Base-by-base conservation (phyloP, 2,113 vertebrate species). In the Triplophysa siluroides region DNA sequence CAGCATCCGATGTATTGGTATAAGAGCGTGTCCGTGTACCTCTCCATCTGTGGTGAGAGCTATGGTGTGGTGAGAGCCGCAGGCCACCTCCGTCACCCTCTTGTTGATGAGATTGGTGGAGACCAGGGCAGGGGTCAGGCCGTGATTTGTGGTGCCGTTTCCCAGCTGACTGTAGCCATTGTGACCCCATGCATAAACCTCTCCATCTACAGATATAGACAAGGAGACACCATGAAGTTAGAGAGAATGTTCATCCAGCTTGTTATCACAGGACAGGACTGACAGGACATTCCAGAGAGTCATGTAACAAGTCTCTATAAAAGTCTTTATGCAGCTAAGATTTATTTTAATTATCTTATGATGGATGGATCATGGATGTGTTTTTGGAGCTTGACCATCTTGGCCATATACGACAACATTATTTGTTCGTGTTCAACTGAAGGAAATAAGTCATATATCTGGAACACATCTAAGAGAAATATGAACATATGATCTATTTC, bases 131-230 rank as follows among this genome's bases (percentile, higher is more conserved):
- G 98, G 98, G 77, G 92, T 68, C 21, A 97, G 89, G 9, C 96
- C 93, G 3, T 98, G 96, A 84, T 94, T 98, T 68, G 95, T 95
- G 71, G 96, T 97, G 13, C 97, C 97, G 73, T 98, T 98, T 63
- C 98, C 98, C 77, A 99, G 83, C 83, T 99, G 98, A 87, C 95
- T 96, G 29, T 99, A 98, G 71, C 96, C 96, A 83, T 99, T 99
- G 85, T 99, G 97, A 33, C 98, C 98, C 98, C 98, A 99, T 0
- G 96, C 95, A 88, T 94, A 99, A 41, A 99, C 96, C 86, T 99
- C 96, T 87, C 97, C 98, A 86, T 99, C 98, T 99, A 73, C 63
- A 88, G 80, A 84, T 41, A 33, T 85, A 69, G 11, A 76, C 47
- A 61, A 26, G 21, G 66, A 6, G 33, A 38, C 33, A 38, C 33